A percentile compares a stretch with the other conserved stretches of the same genome.
Conservation (phyloP, 1,140 invertebrate species). For the Bombus pyrosoma region DNA sequence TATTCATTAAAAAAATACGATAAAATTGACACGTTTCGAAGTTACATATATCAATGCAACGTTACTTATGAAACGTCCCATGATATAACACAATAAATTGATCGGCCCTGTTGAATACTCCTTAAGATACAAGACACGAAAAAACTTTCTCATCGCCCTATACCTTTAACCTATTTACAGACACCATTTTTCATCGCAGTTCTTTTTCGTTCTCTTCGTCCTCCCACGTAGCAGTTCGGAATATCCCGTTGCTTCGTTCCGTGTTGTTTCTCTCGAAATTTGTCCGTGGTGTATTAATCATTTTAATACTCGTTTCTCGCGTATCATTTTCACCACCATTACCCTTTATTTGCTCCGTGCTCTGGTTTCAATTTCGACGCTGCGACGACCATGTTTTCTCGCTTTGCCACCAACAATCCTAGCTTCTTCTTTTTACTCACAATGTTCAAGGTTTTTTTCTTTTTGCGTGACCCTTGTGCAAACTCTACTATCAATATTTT, state of each 20-base stretch:
- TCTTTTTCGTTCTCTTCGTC: neutral
- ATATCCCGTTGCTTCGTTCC: neutral
- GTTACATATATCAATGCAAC: too few species aligned
- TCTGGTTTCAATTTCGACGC: neutral
- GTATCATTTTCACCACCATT: neutral
- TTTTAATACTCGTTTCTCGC: neutral
- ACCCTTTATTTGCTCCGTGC: neutral
- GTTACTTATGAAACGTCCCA: too few species aligned
- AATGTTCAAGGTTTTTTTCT: neutral
- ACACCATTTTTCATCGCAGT: neutral
- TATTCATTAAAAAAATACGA: too few species aligned
- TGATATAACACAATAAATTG: neutral
- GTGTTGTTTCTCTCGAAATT: neutral
- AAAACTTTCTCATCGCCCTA: neutral
- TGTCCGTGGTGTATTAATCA: slow-evolving; percentile 2
- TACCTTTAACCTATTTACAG: neutral
- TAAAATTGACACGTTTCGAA: too few species aligned
- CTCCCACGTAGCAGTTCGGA: neutral
- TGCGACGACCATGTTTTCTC: neutral
- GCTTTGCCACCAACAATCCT: neutral
- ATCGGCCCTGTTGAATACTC: neutral
- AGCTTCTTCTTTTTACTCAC: too few species aligned
- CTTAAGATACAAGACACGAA: neutral
- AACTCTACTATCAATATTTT: slow-evolving; percentile 32
- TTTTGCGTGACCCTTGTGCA: neutral